Percentiles rank a stretch among this genome's conserved stretches.
Evolutionary conservation across 2,888 invertebrate genomes (phyloP).

Genomic region (Plagodis dolabraria): DNA sequence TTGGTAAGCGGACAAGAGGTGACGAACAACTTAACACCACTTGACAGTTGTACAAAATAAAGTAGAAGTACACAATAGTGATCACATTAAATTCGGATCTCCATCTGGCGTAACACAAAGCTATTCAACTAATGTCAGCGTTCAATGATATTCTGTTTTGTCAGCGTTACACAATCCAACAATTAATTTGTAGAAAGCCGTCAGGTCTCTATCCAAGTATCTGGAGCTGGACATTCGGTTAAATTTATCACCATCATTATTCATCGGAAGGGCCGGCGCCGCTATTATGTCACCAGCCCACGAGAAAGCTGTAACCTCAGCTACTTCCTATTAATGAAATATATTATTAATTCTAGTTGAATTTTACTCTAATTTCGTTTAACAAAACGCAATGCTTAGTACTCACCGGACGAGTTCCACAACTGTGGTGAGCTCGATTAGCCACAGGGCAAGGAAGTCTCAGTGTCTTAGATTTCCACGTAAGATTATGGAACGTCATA

Average conservation of each 20-base stretch:
- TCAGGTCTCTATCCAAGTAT: constrained; percentile 39
- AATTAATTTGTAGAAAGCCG: constrained; percentile 54
- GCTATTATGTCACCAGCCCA: constrained; percentile 51
- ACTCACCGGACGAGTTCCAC: constrained; percentile 37
- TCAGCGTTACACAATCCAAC: constrained; percentile 28
- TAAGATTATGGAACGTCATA: constrained; percentile 21
- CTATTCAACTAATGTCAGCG: constrained; percentile 15
- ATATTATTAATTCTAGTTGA: constrained; percentile 49
- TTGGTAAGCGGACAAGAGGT: constrained; percentile 51
- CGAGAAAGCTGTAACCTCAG: constrained; percentile 30
- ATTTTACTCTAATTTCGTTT: constrained; percentile 33
- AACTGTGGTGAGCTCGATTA: constrained; percentile 42
- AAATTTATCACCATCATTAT: constrained; percentile 65
- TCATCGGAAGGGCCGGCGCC: constrained; percentile 45
- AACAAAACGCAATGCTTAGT: constrained; percentile 49
- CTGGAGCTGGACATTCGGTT: constrained; percentile 49
- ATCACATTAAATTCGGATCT: no score
- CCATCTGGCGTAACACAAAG: constrained; percentile 12
- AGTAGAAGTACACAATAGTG: no score
- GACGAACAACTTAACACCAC: constrained; percentile 48
- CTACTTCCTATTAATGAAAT: constrained; percentile 27
- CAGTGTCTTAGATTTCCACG: constrained; percentile 31
- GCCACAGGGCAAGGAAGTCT: constrained; percentile 35
- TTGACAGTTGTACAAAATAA: no score
- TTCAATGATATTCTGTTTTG: background rate